Percentiles rank a stretch among this genome's conserved stretches.
Evolutionary conservation across 2,113 vertebrate genomes (phyloP).

Genomic region (Clarias batrachus): DNA sequence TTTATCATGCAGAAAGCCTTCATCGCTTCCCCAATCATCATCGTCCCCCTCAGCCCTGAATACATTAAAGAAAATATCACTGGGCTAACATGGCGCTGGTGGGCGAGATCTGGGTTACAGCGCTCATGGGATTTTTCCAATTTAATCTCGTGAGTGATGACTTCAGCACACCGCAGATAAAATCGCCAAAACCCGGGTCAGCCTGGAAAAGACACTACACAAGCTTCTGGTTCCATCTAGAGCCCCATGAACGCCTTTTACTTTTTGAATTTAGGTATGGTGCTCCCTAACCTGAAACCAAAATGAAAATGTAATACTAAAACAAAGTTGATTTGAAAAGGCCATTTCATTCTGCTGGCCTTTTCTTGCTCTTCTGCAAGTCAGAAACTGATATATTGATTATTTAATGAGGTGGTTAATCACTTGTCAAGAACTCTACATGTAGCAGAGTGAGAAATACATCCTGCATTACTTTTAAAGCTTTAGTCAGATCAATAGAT

Average conservation of each 20-base stretch:
- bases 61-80: slow-evolving; percentile 70
- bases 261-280: slow-evolving; percentile 55
- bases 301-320: background rate
- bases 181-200: slow-evolving; percentile 66
- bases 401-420: slow-evolving; percentile 60
- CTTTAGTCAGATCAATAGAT: background rate
- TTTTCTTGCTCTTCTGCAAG: slow-evolving; percentile 46
- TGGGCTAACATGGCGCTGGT: slow-evolving; percentile 63
- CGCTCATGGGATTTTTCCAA: slow-evolving; percentile 65
- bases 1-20: slow-evolving; percentile 59
- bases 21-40: slow-evolving; percentile 43
- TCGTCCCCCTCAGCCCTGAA: slow-evolving; percentile 52
- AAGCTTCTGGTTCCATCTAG: slow-evolving; percentile 2
- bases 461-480: slow-evolving; percentile 44
- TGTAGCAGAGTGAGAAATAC: slow-evolving; percentile 46
- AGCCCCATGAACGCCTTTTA: slow-evolving; percentile 58
- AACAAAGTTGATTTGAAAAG: slow-evolving; percentile 63
- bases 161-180: slow-evolving; percentile 65
- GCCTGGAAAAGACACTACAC: slow-evolving; percentile 19
- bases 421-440: slow-evolving; percentile 58
- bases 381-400: slow-evolving; percentile 59
- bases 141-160: slow-evolving; percentile 80
- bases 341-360: slow-evolving; percentile 48
- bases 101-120: slow-evolving; percentile 67
- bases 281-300: slow-evolving; percentile 54